Evolutionary conservation across 2,113 vertebrate species (phyloP).

Genomic region (Ondatra zibethicus): DNA sequence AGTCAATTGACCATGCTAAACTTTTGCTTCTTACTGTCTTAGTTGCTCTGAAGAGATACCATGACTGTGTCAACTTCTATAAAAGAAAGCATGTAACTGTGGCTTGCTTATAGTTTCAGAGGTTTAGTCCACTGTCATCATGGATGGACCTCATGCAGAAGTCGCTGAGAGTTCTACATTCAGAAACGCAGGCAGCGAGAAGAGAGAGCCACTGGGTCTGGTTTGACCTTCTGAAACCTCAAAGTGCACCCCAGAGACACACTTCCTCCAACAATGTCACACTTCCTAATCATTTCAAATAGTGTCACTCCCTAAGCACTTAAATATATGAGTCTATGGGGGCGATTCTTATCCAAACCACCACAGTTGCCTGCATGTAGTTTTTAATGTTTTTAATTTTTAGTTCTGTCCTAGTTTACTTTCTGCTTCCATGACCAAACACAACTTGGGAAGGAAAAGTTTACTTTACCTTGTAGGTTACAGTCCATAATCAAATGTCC

Average conservation of each 20-base stretch:
- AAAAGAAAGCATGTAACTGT: too few species aligned
- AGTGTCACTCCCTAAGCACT: background rate
- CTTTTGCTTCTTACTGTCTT: background rate
- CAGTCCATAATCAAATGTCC: background rate
- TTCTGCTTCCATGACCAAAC: too few species aligned
- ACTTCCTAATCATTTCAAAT: background rate
- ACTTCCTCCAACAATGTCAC: background rate
- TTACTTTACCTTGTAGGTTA: background rate
- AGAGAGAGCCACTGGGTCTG: background rate
- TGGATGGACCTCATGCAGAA: too few species aligned
- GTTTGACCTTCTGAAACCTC: background rate
- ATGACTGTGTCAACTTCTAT: too few species aligned
- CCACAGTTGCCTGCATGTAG: too few species aligned
- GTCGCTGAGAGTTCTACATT: background rate
- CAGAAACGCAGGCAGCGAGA: background rate
- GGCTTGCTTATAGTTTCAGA: too few species aligned
- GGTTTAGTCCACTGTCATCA: too few species aligned
- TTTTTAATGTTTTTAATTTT: too few species aligned
- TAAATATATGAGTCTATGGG: too few species aligned
- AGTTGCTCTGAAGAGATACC: background rate
- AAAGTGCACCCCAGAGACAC: background rate
- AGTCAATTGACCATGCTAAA: background rate
- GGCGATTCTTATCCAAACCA: too few species aligned
- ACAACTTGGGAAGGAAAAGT: background rate
- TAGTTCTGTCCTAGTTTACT: too few species aligned